Base-by-base conservation (phyloP, 2,888 invertebrate species). In the Leptinotarsa juncta region DNA sequence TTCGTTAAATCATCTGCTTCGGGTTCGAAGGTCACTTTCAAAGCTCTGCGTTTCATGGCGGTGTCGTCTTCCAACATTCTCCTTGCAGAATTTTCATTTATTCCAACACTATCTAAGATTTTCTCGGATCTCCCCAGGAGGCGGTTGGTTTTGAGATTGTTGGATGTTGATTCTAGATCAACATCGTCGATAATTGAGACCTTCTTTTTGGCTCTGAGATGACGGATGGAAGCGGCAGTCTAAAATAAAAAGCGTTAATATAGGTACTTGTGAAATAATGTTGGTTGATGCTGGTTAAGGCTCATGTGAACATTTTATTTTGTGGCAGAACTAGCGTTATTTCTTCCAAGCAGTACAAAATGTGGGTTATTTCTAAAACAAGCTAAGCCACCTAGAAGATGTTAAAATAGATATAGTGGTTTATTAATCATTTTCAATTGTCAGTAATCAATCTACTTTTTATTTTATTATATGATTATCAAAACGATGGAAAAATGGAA, bases 101-200 rank as follows among this genome's bases (percentile, higher is more conserved):
- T 88, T 50, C 93, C 93, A 4, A 92, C 91, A 72, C 89, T 89
- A 82, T 93, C 92, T 23, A 93, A 87, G 66, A 93, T 89, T 87
- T 93, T 93, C 80, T 92, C 92, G 4, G 92, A 90, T 80, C 92
- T 88, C 76, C 89, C 89, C 69, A 89, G 83, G 78, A 91, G 89
- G 82, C 91, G 89, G 77, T 91, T 90, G 76, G 90, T 90, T 81
- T 90, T 91, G 49, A 92, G 87, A 80, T 89, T 91, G 77, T 90
- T 87, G 15, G 92, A 90, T 68, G 90, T 90, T 83, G 89, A 90
- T 75, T 92, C 92, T 81, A 93, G 89, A 80, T 93, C 93, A 67
- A 92, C 88, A 81, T 93, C 92, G 78, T 93, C 91, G 67, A 91
- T 87, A 77, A 91, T 89, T 16, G 92, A 90, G 49, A 91, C 85